Evolutionary conservation across 2,113 vertebrate genomes (phyloP).

Genomic region (Malurus cyaneus): DNA sequence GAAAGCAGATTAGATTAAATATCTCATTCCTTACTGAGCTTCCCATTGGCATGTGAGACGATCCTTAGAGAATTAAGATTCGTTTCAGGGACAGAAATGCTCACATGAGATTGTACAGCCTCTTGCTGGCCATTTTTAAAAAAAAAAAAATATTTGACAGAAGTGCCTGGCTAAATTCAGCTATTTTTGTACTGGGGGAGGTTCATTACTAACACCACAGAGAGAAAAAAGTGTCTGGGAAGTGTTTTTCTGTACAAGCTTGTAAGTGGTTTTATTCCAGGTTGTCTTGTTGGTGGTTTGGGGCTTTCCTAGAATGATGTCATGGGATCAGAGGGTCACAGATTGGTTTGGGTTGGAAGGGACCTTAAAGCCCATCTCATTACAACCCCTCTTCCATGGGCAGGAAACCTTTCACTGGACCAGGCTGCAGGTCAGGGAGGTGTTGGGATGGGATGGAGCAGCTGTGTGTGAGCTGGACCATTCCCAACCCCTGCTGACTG

Average conservation of each 20-base stretch:
- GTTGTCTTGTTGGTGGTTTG: background rate
- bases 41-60: background rate
- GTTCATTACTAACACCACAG: background rate
- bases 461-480: background rate
- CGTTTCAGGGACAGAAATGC: background rate
- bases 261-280: background rate
- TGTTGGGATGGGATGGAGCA: background rate
- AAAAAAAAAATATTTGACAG: background rate
- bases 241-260: background rate
- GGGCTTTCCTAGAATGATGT: background rate
- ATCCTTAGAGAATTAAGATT: slow-evolving; percentile 32
- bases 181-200: background rate
- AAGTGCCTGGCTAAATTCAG: background rate
- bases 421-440: background rate
- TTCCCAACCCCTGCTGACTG: background rate
- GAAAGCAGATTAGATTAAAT: slow-evolving; percentile 57
- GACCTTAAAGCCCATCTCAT: background rate
- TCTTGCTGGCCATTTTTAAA: background rate
- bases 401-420: background rate
- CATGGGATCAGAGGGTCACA: background rate
- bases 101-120: background rate
- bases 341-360: background rate
- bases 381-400: background rate
- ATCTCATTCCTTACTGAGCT: slow-evolving; percentile 25
- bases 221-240: background rate